Conservation (phyloP, 2,113 vertebrate genomes). For the Sigmodon hispidus region DNA sequence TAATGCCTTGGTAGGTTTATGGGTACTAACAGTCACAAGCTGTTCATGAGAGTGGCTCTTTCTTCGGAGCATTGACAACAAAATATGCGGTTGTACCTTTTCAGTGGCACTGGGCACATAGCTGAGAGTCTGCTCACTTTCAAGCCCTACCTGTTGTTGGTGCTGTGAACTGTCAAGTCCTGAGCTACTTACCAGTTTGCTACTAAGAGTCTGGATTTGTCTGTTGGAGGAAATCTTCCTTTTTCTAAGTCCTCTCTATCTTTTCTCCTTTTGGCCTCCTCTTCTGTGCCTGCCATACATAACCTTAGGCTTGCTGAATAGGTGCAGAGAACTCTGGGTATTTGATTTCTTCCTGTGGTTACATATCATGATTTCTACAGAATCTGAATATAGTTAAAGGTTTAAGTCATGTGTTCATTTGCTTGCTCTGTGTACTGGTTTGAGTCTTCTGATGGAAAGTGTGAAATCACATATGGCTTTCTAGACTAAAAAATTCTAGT, state of each 20-base stretch:
- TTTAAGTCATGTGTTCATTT: not conserved
- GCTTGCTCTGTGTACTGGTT: not conserved
- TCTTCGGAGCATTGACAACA: not conserved
- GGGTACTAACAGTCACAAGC: not conserved
- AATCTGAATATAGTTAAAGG: not conserved
- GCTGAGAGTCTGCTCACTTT: not conserved
- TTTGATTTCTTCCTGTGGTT: conserved; percentile 22
- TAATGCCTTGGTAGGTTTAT: not conserved
- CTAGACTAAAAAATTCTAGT: not conserved
- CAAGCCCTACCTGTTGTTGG: not conserved
- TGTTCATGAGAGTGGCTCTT: not conserved
- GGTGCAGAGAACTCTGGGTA: not conserved
- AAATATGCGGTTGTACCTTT: not conserved
- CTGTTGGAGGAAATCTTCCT: not conserved
- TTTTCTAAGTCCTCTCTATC: not conserved
- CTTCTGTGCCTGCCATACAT: not conserved
- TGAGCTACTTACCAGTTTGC: not conserved
- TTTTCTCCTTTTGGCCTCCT: not conserved
- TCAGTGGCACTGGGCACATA: not conserved
- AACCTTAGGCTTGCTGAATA: not conserved
- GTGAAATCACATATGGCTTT: not conserved
- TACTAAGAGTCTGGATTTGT: not conserved
- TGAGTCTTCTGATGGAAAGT: not conserved
- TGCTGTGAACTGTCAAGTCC: not conserved
- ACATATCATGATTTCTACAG: not conserved